Conservation (phyloP, 2,797 vertebrate genomes). For the Apogon talboti region DNA sequence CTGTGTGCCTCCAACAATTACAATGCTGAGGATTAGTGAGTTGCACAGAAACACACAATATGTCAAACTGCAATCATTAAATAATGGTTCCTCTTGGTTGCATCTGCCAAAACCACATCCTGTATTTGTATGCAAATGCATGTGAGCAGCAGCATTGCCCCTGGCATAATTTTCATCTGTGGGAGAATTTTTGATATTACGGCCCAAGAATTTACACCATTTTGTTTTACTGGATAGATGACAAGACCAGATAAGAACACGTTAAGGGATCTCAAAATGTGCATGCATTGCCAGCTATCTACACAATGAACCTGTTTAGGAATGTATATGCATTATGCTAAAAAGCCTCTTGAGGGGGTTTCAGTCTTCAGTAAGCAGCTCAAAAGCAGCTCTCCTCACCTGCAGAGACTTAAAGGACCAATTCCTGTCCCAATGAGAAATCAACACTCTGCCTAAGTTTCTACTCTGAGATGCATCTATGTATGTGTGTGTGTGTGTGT, state of each 20-base stretch:
- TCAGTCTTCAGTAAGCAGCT: neutral
- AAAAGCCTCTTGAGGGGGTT: neutral
- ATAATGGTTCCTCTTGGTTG: conserved; percentile 68
- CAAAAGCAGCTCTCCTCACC: neutral
- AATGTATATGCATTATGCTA: neutral
- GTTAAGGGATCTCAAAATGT: conserved; percentile 2
- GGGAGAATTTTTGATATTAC: conserved; percentile 46
- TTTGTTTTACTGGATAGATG: conserved; percentile 23
- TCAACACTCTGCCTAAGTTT: neutral
- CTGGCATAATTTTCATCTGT: conserved; percentile 37
- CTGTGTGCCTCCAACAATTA: conserved; percentile 62
- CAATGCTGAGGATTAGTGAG: conserved; percentile 67
- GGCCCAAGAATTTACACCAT: conserved; percentile 28
- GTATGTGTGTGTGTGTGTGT: no score
- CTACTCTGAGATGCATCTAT: neutral
- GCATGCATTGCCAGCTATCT: neutral
- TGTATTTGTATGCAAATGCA: conserved; percentile 71
- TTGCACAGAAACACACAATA: conserved; percentile 59
- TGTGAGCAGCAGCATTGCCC: conserved; percentile 25
- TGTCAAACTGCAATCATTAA: conserved; percentile 69
- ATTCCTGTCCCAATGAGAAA: neutral
- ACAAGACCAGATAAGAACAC: neutral
- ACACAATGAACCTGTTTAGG: conserved; percentile 17
- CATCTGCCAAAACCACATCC: conserved; percentile 52
- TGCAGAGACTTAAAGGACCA: neutral